Evolutionary conservation across 2,888 invertebrate species (phyloP).

Genomic region (Hypomecis atomaria): DNA sequence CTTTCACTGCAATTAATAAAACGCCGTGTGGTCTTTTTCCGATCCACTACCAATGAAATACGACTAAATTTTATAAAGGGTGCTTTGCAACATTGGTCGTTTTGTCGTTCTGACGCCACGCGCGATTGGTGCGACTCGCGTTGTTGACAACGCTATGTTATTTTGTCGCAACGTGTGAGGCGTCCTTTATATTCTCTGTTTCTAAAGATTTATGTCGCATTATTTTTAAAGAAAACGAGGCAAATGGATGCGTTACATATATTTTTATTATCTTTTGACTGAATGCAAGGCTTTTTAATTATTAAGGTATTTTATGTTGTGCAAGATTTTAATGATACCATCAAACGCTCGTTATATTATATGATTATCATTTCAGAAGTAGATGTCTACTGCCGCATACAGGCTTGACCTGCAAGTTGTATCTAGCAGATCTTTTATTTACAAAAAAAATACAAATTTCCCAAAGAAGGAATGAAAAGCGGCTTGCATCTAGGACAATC

Average conservation of each 20-base stretch:
- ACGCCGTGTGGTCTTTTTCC: constrained; percentile 50
- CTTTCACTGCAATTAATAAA: neutral
- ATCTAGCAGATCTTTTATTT: too few species aligned
- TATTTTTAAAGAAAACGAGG: neutral
- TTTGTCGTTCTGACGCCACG: constrained; percentile 52
- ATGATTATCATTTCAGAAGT: too few species aligned
- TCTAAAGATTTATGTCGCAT: constrained; percentile 6
- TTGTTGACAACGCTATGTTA: constrained; percentile 37
- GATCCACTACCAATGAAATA: constrained; percentile 45
- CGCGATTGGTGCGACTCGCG: constrained; percentile 52
- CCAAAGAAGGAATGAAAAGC: too few species aligned
- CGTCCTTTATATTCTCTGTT: constrained; percentile 45
- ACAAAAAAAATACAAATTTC: too few species aligned
- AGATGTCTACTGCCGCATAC: too few species aligned
- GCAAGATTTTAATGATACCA: too few species aligned
- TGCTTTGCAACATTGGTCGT: constrained; percentile 40
- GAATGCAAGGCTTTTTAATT: too few species aligned
- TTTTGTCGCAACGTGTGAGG: constrained; percentile 48
- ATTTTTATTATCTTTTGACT: too few species aligned
- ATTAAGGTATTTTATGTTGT: too few species aligned
- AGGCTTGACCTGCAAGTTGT: too few species aligned
- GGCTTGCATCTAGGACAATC: too few species aligned
- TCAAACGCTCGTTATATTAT: too few species aligned
- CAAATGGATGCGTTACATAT: neutral
- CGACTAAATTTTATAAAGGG: constrained; percentile 52